Evolutionary conservation across 2,113 vertebrate genomes (phyloP), one percentile per base, ranked within the genome.

Genomic region (Plestiodon gilberti): DNA sequence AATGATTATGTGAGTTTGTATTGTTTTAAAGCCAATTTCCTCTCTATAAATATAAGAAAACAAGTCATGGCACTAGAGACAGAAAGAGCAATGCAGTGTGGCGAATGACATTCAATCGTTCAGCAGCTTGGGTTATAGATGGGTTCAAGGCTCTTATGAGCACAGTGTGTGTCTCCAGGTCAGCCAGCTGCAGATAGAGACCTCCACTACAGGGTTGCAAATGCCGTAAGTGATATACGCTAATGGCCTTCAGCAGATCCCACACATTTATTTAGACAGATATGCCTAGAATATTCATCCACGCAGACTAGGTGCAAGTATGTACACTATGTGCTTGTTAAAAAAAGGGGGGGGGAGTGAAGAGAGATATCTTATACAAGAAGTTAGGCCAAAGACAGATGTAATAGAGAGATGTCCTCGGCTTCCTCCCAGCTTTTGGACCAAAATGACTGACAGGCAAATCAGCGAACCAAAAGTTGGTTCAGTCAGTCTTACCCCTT

Each of bases 21-120:
- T 8, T 52, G 7, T 20, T 25, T 82, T 70, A 67, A 55, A 81
- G 67, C n/a, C 43, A 33, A 69, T n/a, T 33, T 7, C 13, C n/a
- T 35, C 48, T 70, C 55, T 57, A 70, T 35, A 25, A 61, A 61
- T 35, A 17, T 55, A 48, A 67, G 79, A 33, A 52, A 40, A 23
- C n/a, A 22, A 43, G 43, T 25, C 30, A 25, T 25, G 43, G 6
- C 4, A 11, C 18, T 75, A 15, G 25, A 75, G 40, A 30, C 4
- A 5, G 25, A 43, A 75, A 13, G 22, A 43, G 40, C 25, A 22
- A 75, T 30, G 73, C 43, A 52, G 28, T 25, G 8, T 20, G 38
- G 8, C 0, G 1, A 28, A 10, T 11, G 14, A 2, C 15, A 78
- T 20, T 23, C 6, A 1, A 22, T 20, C 5, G 35, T 9, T 6